Percentiles rank a stretch among this genome's conserved stretches.
phyloP scores from a whole-genome alignment of 2,113 vertebrate genomes.

The Neoarius graeffei region DNA sequence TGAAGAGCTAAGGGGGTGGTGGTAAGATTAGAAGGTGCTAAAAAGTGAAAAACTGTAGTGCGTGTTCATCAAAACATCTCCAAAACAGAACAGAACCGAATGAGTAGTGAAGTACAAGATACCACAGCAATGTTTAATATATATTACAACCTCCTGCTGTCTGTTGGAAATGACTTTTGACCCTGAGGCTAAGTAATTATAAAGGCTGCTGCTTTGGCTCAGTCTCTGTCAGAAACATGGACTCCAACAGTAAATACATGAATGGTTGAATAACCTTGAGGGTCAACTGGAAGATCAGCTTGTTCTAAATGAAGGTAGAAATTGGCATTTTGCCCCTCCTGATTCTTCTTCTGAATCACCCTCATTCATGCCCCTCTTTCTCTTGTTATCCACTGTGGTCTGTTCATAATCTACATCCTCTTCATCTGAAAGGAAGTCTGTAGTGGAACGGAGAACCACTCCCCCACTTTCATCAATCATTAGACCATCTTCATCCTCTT shows the following conservation, averaged over 20 bases:
- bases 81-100: neutral
- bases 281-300: conserved; percentile 68
- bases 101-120: neutral
- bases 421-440: conserved; percentile 76
- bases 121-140: neutral
- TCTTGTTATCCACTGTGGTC: conserved; percentile 62
- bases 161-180: neutral
- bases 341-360: conserved; percentile 66
- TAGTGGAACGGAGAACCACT: conserved; percentile 74
- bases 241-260: conserved; percentile 61
- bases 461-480: conserved; percentile 73
- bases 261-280: conserved; percentile 57
- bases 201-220: conserved; percentile 65
- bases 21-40: neutral
- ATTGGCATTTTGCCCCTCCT: conserved; percentile 66
- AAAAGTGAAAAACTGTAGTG: conserved; percentile 4
- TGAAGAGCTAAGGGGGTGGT: neutral
- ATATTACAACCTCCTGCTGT: too few relatives aligned
- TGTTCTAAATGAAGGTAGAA: conserved; percentile 71
- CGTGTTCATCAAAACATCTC: neutral
- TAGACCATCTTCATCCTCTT: conserved; percentile 68
- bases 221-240: conserved; percentile 54
- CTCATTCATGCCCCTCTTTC: conserved; percentile 61
- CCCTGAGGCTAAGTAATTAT: conserved; percentile 41
- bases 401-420: conserved; percentile 75